Evolutionary conservation across 2,797 vertebrate genomes (phyloP), one percentile per base, ranked within the genome.

Genomic region (Hapalemur alaotrensis): DNA sequence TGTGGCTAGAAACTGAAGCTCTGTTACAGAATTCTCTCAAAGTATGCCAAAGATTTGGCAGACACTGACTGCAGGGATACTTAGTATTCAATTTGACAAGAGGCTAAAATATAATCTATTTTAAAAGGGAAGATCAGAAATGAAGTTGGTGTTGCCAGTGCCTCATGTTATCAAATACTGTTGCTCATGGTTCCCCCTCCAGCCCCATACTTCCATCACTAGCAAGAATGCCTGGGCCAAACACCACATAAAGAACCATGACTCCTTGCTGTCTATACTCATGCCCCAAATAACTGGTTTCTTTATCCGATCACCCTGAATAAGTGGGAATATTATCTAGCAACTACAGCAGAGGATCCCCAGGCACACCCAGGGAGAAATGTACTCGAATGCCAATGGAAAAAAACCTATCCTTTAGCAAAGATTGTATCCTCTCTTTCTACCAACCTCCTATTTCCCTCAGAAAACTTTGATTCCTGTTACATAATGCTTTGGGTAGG

Each of bases 401-500:
- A 96, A 93, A 86, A 69, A 93, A 78, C 11, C 17, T 20, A 30
- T 54, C 23, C 35, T 20, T 80, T 57, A 79, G 54, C n/a, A 85
- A 81, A 96, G 57, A 88, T 72, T 91, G 89, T 46, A 79, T 91
- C 93, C 89, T 75, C n/a, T 93, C 46, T 87, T 86, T 96, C 65
- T 89, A 84, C 23, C 43, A 94, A 90, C 35, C 13, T 93, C 90
- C 32, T 61, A 95, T 70, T 96, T 95, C 78, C 89, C 90, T 94
- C 86, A 87, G 91, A 88, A 97, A 95, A 96, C 48, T 54, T 96
- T 98, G 91, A 96, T 98, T 98, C 97, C 97, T 97, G 48, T 12
- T 89, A 92, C 84, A 97, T 22, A 72, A 96, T 93, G 69, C 87
- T 83, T 92, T 96, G 79, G 79, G 67, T 96, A 93, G 96, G 85